Percentiles rank a stretch among this genome's conserved stretches.
phyloP scores from a whole-genome alignment of 2,113 vertebrate species.

The Platycercus adscitus region DNA sequence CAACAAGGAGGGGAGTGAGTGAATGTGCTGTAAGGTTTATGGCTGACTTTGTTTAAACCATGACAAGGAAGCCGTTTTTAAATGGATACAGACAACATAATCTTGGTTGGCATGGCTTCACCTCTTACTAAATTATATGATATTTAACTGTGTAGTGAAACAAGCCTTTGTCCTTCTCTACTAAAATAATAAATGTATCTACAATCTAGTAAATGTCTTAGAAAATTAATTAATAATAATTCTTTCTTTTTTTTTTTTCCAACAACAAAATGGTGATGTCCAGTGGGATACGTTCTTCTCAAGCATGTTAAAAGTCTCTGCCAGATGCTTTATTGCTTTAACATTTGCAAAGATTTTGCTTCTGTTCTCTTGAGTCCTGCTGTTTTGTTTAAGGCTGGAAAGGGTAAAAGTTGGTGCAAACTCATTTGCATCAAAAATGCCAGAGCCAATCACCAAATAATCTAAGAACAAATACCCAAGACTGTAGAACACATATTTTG shows the following conservation, averaged over 20 bases:
- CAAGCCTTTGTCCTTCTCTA: neutral
- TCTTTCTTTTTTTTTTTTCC: neutral
- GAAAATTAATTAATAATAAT: neutral
- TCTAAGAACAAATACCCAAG: constrained; percentile 62
- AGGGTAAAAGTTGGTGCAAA: constrained; percentile 76
- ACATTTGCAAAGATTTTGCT: constrained; percentile 76
- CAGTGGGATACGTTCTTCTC: constrained; percentile 38
- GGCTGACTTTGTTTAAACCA: too few species aligned
- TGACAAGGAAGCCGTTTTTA: neutral
- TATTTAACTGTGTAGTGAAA: neutral
- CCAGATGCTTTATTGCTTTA: constrained; percentile 75
- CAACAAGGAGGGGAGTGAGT: too few species aligned
- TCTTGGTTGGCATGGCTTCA: neutral
- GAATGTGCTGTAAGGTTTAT: too few species aligned
- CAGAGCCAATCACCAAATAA: constrained; percentile 59
- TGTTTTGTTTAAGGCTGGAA: constrained; percentile 69
- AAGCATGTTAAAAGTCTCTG: constrained; percentile 53
- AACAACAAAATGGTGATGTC: neutral
- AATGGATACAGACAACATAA: neutral
- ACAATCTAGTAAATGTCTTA: neutral
- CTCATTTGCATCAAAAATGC: constrained; percentile 76
- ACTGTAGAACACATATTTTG: constrained; percentile 43
- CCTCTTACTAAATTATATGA: neutral
- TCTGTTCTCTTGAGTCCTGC: constrained; percentile 57
- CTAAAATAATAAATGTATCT: neutral